These are phyloP conservation scores for Siniperca obscura DNA, from an alignment of 2,797 vertebrate species.

Conservation along the genomic window DNA sequence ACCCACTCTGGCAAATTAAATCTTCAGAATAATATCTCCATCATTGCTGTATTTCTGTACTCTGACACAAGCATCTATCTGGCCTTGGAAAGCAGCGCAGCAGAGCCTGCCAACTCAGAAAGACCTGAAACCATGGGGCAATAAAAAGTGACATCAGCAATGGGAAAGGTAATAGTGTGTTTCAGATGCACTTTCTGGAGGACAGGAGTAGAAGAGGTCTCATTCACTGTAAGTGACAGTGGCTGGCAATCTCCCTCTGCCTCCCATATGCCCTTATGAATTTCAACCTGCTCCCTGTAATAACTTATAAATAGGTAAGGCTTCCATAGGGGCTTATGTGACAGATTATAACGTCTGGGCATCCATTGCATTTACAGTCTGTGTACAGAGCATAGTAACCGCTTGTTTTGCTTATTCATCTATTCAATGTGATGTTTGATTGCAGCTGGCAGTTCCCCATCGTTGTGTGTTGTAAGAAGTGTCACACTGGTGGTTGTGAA, in stretches of 20 bases:
- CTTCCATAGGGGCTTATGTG: conserved; percentile 44
- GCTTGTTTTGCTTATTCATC: conserved; percentile 65
- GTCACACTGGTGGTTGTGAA: conserved; percentile 41
- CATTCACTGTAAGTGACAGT: conserved; percentile 77
- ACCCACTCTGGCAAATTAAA: conserved; percentile 82
- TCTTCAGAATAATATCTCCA: conserved; percentile 77
- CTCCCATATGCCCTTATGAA: conserved; percentile 64
- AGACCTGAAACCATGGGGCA: conserved; percentile 75
- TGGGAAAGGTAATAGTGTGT: conserved; percentile 83
- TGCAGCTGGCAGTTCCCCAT: conserved; percentile 42
- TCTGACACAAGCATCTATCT: conserved; percentile 76
- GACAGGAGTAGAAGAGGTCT: conserved; percentile 67
- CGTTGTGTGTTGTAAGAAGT: conserved; percentile 37
- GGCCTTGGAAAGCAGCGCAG: conserved; percentile 61
- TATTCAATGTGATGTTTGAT: conserved; percentile 55
- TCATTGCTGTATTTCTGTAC: conserved; percentile 77
- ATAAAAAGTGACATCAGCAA: conserved; percentile 83
- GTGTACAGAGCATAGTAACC: conserved; percentile 50
- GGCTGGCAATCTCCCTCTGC: conserved; percentile 65
- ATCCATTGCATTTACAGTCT: conserved; percentile 47
- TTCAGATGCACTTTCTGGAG: conserved; percentile 80
- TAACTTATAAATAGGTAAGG: conserved; percentile 66
- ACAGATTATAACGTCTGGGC: conserved; percentile 32
- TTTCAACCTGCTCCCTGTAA: conserved; percentile 62
- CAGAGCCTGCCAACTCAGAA: conserved; percentile 72